These are phyloP conservation scores for Drosophila littoralis DNA, from an alignment of 1,140 invertebrate genomes.

Conservation along the genomic window DNA sequence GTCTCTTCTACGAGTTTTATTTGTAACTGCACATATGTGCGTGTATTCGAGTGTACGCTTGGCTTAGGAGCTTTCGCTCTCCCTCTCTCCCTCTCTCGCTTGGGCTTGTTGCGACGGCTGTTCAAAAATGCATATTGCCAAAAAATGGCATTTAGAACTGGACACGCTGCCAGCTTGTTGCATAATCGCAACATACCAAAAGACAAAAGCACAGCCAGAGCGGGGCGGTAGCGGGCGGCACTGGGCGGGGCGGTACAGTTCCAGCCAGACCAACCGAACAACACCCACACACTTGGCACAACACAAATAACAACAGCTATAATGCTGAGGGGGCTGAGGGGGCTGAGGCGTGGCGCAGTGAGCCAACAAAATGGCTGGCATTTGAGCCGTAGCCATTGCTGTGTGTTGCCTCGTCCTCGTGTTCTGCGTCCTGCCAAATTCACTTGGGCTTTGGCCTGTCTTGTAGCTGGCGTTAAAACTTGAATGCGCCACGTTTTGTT, in stretches of 20 bases:
- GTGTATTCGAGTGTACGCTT: constrained; percentile 24
- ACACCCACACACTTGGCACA: constrained; percentile 38
- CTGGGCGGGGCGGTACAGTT: neutral
- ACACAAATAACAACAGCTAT: constrained; percentile 17
- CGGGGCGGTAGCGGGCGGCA: neutral
- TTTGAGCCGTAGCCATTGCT: constrained; percentile 2
- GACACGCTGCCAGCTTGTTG: constrained; percentile 48
- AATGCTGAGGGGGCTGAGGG: constrained; percentile 4
- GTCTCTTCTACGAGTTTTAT: neutral
- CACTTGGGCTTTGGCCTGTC: constrained; percentile 58
- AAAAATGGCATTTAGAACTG: constrained; percentile 43
- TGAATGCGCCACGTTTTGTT: constrained; percentile 48
- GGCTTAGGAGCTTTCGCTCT: constrained; percentile 42
- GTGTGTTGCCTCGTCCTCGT: constrained; percentile 3
- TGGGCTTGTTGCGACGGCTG: constrained; percentile 9
- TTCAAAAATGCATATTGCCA: constrained; percentile 58
- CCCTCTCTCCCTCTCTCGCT: neutral
- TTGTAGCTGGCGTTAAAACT: constrained; percentile 57
- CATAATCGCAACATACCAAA: constrained; percentile 48
- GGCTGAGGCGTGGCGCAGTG: neutral
- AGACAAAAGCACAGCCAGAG: constrained; percentile 30
- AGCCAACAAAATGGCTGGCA: constrained; percentile 51
- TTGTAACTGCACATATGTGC: constrained; percentile 9
- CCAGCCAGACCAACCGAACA: neutral
- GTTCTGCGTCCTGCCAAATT: constrained; percentile 42